A percentile compares a stretch with the other conserved stretches of the same genome.
Conservation (phyloP, 2,113 vertebrate species). For the cattle (Bos taurus) region DNA sequence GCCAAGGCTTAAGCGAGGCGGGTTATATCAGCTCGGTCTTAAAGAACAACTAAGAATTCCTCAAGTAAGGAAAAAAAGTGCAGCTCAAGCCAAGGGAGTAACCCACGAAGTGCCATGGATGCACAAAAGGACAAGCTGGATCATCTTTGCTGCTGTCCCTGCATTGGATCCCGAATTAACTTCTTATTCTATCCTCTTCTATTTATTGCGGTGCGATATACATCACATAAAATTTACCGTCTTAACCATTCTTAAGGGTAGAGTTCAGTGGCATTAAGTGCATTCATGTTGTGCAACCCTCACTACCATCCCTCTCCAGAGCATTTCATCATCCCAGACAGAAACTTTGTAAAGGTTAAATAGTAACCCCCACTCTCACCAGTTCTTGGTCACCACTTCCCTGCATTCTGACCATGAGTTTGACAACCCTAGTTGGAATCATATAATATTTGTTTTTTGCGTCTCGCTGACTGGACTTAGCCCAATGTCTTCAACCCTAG, state of each 20-base stretch:
- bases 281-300: rapidly evolving
- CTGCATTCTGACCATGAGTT: not conserved
- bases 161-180: rapidly evolving
- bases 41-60: not conserved
- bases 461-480: not conserved
- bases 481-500: not conserved
- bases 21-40: not conserved
- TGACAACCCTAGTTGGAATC: not conserved
- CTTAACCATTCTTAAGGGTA: not conserved
- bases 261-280: not conserved
- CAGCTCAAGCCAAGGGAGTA: not conserved
- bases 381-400: not conserved
- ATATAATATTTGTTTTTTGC: rapidly evolving
- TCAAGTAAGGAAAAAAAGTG: not conserved
- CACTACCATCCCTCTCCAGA: not conserved
- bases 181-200: not conserved
- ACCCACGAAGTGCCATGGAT: rapidly evolving
- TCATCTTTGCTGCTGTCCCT: not conserved
- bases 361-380: too few species aligned
- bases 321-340: not conserved
- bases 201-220: not conserved
- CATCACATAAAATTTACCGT: not conserved
- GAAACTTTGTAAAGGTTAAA: not conserved
- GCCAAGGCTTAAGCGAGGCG: not conserved
- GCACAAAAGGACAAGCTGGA: not conserved